Evolutionary conservation across 2,797 vertebrate species (phyloP).

Genomic region (Epinephelus coioides): DNA sequence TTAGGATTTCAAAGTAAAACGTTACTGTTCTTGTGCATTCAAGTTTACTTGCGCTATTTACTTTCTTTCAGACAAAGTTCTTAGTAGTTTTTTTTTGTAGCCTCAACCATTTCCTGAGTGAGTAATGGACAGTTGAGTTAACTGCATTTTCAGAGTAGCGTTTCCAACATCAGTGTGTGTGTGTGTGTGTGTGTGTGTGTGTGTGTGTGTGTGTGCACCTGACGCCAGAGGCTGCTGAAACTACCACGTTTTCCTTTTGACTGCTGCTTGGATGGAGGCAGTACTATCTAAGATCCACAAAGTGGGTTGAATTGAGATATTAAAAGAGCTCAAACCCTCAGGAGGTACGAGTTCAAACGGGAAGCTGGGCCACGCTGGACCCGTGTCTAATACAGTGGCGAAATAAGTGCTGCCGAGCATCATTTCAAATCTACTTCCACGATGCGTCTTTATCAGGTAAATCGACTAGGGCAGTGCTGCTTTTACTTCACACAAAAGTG

Average conservation of each 20-base stretch:
- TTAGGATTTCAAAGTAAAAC: neutral
- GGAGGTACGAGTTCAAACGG: slow-evolving; percentile 66
- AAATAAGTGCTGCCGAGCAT: slow-evolving; percentile 49
- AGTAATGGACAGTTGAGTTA: neutral
- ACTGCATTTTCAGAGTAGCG: slow-evolving; percentile 10
- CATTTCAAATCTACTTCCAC: slow-evolving; percentile 74
- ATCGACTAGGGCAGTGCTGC: slow-evolving; percentile 46
- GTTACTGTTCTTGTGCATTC: neutral
- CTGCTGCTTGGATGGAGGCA: slow-evolving; percentile 22
- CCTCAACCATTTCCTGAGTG: neutral
- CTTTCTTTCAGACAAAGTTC: neutral
- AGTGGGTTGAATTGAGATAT: slow-evolving; percentile 69
- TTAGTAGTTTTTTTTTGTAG: neutral
- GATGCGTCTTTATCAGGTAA: slow-evolving; percentile 65
- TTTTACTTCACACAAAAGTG: slow-evolving; percentile 70
- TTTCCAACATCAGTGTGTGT: neutral
- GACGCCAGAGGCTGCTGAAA: slow-evolving; percentile 22
- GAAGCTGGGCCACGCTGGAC: slow-evolving; percentile 51
- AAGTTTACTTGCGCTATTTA: neutral
- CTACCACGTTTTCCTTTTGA: slow-evolving; percentile 22
- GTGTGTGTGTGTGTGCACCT: neutral
- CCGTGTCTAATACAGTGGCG: slow-evolving; percentile 54
- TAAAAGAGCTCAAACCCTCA: slow-evolving; percentile 62
- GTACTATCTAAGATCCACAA: slow-evolving; percentile 46
- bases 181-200: neutral